These are phyloP conservation scores for Oopsacas minuta DNA, from an alignment of 37 sponge, comb jelly and placozoan genomes.

Conservation along the genomic window DNA sequence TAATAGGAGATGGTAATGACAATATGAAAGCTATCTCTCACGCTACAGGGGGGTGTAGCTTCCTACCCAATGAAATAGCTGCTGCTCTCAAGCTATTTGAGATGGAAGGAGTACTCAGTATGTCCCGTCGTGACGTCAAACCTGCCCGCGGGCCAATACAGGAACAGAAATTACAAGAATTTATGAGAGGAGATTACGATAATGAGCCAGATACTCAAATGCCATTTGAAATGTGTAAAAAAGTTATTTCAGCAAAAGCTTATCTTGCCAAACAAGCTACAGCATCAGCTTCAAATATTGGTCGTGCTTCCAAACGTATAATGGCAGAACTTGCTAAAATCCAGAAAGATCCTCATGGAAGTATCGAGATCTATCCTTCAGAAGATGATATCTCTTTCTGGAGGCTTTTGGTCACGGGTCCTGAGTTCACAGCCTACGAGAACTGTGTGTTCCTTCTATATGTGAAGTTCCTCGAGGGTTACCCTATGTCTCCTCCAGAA, in stretches of 20 bases:
- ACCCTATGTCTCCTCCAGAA: background rate
- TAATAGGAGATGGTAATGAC: conserved; percentile 18
- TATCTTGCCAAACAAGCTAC: conserved; percentile 2
- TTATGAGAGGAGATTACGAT: background rate
- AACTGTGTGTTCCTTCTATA: conserved; percentile 15
- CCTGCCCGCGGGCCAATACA: background rate
- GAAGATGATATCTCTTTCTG: background rate
- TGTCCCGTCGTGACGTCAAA: background rate
- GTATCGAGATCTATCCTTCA: conserved; percentile 1
- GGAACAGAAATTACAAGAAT: background rate
- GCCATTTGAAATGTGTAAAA: background rate
- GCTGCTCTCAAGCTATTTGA: conserved; percentile 10
- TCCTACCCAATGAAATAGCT: background rate
- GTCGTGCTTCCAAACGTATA: background rate
- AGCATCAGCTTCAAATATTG: background rate
- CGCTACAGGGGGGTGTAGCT: conserved; percentile 23
- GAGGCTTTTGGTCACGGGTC: background rate
- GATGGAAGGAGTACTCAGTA: conserved; percentile 16
- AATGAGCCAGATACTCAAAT: background rate
- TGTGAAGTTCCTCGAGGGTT: background rate
- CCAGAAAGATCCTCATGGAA: background rate
- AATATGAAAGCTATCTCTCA: conserved; percentile 20
- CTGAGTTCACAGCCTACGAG: conserved; percentile 11
- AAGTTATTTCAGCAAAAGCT: conserved; percentile 14
- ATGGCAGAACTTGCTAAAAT: background rate